Percentiles rank a stretch among this genome's conserved stretches.
Conservation (phyloP, 2,888 invertebrate species). For the Standfussiana lucernea region DNA sequence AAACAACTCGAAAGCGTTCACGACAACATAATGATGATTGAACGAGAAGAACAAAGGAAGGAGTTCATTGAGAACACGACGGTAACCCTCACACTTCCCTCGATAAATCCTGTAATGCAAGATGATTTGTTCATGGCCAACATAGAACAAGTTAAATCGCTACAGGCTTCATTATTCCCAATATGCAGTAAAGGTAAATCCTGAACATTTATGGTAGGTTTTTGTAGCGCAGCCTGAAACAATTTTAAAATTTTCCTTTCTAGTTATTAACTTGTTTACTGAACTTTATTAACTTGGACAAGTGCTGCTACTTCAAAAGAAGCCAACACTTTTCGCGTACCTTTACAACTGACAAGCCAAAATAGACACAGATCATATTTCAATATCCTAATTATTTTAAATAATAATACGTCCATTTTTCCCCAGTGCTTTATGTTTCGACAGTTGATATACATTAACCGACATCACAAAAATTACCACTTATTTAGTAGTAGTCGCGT, state of each 20-base stretch:
- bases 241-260: not conserved
- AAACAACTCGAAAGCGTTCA: constrained; percentile 85
- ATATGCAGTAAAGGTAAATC: constrained; percentile 88
- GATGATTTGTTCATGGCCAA: constrained; percentile 85
- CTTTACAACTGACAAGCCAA: not conserved
- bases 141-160: constrained; percentile 91
- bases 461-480: constrained; percentile 14
- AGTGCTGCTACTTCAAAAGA: not conserved
- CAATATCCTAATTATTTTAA: constrained; percentile 1
- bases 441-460: not conserved
- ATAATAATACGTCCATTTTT: constrained; percentile 14
- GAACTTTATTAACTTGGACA: constrained; percentile 7
- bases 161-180: constrained; percentile 93
- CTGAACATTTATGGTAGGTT: constrained; percentile 32
- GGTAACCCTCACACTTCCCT: constrained; percentile 82
- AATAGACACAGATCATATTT: constrained; percentile 8
- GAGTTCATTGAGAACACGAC: constrained; percentile 83
- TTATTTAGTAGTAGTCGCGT: constrained; percentile 38
- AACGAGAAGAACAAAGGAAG: constrained; percentile 84
- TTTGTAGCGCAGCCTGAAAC: not conserved
- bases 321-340: not conserved
- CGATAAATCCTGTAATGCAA: constrained; percentile 83
- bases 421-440: constrained; percentile 6
- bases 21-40: constrained; percentile 83
- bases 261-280: constrained; percentile 3